Evolutionary conservation across 2,113 vertebrate genomes (phyloP).

Genomic region (Ptilonorhynchus violaceus): DNA sequence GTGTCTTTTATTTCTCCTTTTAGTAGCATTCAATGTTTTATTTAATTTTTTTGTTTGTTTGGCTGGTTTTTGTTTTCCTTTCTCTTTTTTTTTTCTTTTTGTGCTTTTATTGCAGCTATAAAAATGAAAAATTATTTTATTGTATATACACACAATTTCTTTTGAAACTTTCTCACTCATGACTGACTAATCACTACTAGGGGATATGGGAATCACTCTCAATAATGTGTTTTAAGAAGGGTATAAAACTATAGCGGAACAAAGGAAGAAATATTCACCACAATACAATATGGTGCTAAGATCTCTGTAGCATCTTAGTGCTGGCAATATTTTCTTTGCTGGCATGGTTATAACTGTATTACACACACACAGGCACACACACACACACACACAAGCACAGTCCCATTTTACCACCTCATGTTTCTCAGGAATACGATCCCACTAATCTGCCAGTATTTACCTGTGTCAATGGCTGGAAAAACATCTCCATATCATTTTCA

Average conservation of each 20-base stretch:
- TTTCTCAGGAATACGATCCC: background rate
- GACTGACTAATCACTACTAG: constrained; percentile 44
- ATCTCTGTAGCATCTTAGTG: background rate
- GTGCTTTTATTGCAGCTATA: constrained; percentile 4
- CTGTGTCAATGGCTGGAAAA: background rate
- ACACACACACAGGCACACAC: background rate
- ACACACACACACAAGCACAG: background rate
- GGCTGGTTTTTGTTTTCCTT: background rate
- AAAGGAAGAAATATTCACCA: constrained; percentile 42
- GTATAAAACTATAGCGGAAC: background rate
- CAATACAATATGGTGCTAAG: background rate
- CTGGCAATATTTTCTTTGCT: constrained; percentile 3
- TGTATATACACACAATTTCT: constrained; percentile 18
- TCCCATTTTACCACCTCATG: background rate
- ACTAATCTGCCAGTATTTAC: background rate
- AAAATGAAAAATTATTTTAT: constrained; percentile 43
- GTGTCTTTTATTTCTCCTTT: constrained; percentile 46
- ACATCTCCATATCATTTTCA: background rate
- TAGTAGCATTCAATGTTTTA: background rate
- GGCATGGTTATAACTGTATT: background rate
- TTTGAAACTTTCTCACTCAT: constrained; percentile 35
- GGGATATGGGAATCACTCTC: constrained; percentile 27
- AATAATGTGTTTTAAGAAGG: constrained; percentile 40
- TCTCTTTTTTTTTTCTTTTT: background rate
- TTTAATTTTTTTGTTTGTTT: background rate